phyloP scores from a whole-genome alignment of 2,888 invertebrate genomes.

The Dicyrtomina minuta region DNA sequence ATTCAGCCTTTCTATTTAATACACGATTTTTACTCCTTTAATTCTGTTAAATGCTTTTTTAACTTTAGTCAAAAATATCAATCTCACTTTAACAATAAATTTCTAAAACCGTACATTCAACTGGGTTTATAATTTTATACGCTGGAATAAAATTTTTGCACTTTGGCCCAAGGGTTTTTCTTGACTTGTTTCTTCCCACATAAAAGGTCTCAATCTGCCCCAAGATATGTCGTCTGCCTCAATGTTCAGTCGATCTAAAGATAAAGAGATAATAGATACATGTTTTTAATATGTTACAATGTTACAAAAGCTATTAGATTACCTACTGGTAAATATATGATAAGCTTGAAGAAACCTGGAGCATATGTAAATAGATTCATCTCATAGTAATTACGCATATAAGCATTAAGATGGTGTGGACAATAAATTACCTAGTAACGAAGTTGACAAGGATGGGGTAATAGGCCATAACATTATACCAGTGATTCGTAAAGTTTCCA shows the following conservation, averaged over 20 bases:
- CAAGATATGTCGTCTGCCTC: conserved; percentile 60
- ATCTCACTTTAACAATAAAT: too few relatives aligned
- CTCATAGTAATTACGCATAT: too few relatives aligned
- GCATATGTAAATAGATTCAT: too few relatives aligned
- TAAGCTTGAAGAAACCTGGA: too few relatives aligned
- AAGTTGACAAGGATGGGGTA: conserved; percentile 70
- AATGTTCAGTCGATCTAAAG: conserved; percentile 64
- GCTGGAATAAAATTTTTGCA: conserved; percentile 30
- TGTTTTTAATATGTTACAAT: too few relatives aligned
- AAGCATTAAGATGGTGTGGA: neutral
- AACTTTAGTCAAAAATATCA: neutral
- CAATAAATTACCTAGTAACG: conserved; percentile 61
- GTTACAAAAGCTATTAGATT: too few relatives aligned
- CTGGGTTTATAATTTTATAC: conserved; percentile 24
- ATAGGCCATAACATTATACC: conserved; percentile 83
- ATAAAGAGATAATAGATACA: neutral
- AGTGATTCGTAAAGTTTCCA: conserved; percentile 80
- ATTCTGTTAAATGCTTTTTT: neutral
- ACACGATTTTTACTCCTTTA: too few relatives aligned
- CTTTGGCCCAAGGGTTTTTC: conserved; percentile 15
- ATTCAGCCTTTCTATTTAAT: too few relatives aligned
- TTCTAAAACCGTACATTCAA: too few relatives aligned
- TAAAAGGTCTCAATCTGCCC: conserved; percentile 57
- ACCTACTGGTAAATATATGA: too few relatives aligned
- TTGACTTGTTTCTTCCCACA: conserved; percentile 43